Evolutionary conservation across 2,797 vertebrate species (phyloP).

Genomic region (Dryobates pubescens): DNA sequence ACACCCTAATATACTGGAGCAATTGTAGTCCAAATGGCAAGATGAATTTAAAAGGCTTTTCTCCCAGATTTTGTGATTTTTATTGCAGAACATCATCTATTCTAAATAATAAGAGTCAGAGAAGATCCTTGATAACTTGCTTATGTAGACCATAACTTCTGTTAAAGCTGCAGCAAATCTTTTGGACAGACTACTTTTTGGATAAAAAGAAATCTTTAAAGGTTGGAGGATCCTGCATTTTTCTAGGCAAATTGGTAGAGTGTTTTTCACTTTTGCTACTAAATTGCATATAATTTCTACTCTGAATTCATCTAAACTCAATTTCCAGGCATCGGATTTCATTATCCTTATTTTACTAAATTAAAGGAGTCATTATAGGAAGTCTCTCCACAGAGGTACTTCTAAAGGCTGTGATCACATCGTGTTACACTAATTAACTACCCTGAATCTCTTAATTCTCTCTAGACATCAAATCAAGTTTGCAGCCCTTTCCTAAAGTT

Average conservation of each 20-base stretch:
- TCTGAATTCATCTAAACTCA: slow-evolving; percentile 61
- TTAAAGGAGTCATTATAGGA: slow-evolving; percentile 67
- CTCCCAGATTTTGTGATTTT: not conserved
- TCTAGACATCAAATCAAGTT: slow-evolving; percentile 27
- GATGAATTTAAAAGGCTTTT: not conserved
- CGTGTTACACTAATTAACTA: slow-evolving; percentile 47
- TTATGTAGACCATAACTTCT: not conserved
- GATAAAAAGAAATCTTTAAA: not conserved
- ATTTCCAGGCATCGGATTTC: slow-evolving; percentile 64
- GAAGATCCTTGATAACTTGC: not conserved
- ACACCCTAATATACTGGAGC: not conserved
- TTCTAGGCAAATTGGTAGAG: slow-evolving; percentile 22
- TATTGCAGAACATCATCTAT: not conserved
- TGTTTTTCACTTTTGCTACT: slow-evolving; percentile 20
- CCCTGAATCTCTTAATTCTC: slow-evolving; percentile 20
- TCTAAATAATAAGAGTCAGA: not conserved
- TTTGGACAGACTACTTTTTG: not conserved
- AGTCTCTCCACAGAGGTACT: slow-evolving; percentile 39
- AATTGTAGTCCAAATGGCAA: not conserved
- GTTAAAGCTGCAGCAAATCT: not conserved
- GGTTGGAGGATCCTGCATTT: not conserved
- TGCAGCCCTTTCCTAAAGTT: not conserved
- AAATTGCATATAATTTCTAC: slow-evolving; percentile 54
- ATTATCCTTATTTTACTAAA: slow-evolving; percentile 61
- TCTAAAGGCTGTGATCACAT: slow-evolving; percentile 56